These are phyloP conservation scores for Ricordea florida DNA, from an alignment of 92 coral and sea anemone genomes.

Conservation along the genomic window DNA sequence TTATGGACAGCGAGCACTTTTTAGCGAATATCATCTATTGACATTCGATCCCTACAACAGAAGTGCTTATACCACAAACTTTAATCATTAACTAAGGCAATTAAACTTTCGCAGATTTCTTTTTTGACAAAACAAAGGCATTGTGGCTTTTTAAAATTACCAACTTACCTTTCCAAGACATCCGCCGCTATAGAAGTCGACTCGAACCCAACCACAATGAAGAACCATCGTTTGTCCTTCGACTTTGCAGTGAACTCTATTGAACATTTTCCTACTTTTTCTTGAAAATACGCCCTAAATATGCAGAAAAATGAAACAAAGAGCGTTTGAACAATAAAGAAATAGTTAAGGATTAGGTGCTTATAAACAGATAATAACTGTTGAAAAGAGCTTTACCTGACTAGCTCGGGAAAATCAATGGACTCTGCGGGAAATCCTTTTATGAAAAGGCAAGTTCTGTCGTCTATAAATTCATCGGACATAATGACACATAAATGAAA, in stretches of 20 bases:
- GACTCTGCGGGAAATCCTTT: background rate
- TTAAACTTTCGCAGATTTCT: too few species aligned
- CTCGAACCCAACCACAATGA: slow-evolving; percentile 10
- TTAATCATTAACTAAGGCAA: too few species aligned
- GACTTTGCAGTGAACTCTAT: slow-evolving; percentile 8
- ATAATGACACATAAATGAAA: too few species aligned
- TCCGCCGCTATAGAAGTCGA: background rate
- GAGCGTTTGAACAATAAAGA: background rate
- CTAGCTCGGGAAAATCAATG: background rate
- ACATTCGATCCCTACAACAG: too few species aligned
- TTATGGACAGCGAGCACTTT: too few species aligned
- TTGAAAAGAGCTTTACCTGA: too few species aligned
- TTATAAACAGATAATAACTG: too few species aligned
- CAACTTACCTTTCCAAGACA: slow-evolving; percentile 8
- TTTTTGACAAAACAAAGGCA: too few species aligned
- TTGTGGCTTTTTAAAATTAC: too few species aligned
- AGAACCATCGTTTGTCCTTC: slow-evolving; percentile 12
- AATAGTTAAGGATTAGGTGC: too few species aligned
- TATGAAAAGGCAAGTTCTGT: slow-evolving; percentile 5
- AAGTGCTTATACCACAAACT: too few species aligned
- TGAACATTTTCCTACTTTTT: slow-evolving; percentile 24
- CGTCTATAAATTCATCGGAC: background rate
- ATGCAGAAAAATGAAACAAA: background rate
- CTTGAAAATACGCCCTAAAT: slow-evolving; percentile 17
- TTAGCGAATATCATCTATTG: too few species aligned